Evolutionary conservation across 1,140 invertebrate species (phyloP), one percentile per base, ranked within the genome.

Genomic region (Mactra quadrangularis): DNA sequence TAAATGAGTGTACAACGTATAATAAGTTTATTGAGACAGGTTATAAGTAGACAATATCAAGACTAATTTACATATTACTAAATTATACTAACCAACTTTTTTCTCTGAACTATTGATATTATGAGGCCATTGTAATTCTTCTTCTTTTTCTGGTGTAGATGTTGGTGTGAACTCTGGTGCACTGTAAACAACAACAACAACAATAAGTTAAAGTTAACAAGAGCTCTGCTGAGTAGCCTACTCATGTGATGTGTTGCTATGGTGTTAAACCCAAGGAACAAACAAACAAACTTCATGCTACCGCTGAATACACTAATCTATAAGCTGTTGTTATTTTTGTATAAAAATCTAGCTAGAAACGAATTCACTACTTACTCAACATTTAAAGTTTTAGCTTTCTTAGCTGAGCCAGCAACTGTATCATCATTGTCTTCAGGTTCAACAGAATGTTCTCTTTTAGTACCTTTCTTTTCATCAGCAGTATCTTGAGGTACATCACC

Each of bases 131-230:
- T 76, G 3, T 25, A 76, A n/a, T 9, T 31, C 45, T 19, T 76
- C 74, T 1, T 62, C 74, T 38, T 78, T 78, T 31, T 78, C 76
- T 27, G 76, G 76, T 1, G 76, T 78, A n/a, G 45, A 33, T 35
- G 45, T 78, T 33, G 76, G 76, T 53, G 76, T 78, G 57, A 78
- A 78, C 62, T 38, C 76, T 13, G 76, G 76, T 6, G 76, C 76
- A 35, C 76, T 78, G 76, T 1, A 68, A 70, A 41, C 38, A 41
- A 41, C 6, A 15, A 41, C 38, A 15, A 41, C 38, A 41, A 41
- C 38, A 15, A 41, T 41, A 15, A 41, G 6, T 15, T 15, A 41
- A 15, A 6, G 38, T 7, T 41, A 6, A 41, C 38, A 41, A 41
- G 6, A 41, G 38, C 38, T 41, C 6, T 6, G n/a, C n/a, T n/a